Percentiles rank a stretch among this genome's conserved stretches.
These are phyloP conservation scores for Sphyrna mokarran DNA, from an alignment of 2,113 vertebrate species.

Conservation along the genomic window DNA sequence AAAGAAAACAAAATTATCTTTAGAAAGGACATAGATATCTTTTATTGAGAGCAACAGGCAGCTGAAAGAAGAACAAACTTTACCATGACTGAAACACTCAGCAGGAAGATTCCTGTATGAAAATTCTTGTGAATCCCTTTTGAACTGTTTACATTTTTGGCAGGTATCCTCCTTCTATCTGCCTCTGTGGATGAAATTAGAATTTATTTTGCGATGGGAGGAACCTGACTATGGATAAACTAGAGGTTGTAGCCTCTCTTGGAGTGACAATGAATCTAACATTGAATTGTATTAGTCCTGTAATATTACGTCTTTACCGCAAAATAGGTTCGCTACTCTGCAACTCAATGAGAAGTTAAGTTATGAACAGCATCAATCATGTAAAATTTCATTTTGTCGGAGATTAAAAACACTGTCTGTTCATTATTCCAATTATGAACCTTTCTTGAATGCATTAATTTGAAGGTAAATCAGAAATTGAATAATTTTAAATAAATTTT, in stretches of 20 bases:
- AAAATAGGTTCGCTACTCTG: background rate
- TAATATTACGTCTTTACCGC: background rate
- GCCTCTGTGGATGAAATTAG: background rate
- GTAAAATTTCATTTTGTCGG: slow-evolving; percentile 7
- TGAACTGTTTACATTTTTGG: background rate
- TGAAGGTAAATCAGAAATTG: background rate
- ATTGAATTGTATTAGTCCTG: background rate
- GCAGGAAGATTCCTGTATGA: background rate
- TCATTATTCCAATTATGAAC: background rate
- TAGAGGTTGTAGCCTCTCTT: background rate
- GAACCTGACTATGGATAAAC: background rate
- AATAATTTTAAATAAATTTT: background rate
- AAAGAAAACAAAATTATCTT: background rate
- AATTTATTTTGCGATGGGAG: background rate
- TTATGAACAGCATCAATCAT: background rate
- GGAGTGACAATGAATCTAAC: background rate
- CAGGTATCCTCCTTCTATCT: background rate
- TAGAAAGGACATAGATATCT: background rate
- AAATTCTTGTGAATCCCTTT: background rate
- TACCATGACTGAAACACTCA: background rate
- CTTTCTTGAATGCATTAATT: background rate
- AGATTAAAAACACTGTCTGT: background rate
- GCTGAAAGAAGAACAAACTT: background rate
- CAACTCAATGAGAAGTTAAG: background rate
- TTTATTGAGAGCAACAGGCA: background rate